Evolutionary conservation across 2,888 invertebrate genomes (phyloP).

Genomic region (Athalia cordata): DNA sequence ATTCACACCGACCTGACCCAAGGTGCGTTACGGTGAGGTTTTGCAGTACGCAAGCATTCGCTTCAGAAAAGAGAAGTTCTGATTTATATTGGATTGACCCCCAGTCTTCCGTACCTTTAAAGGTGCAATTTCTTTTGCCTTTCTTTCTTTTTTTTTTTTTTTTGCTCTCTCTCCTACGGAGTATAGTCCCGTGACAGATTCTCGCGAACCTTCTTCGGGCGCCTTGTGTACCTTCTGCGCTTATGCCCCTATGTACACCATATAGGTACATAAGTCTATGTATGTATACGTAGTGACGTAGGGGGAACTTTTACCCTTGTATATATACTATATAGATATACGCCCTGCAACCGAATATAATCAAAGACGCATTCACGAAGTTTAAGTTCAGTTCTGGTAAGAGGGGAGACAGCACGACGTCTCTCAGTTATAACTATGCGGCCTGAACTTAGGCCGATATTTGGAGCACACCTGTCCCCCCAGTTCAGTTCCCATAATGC

Average conservation of each 20-base stretch:
- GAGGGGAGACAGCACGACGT: constrained; percentile 49
- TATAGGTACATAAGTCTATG: not conserved
- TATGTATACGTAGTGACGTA: constrained; percentile 27
- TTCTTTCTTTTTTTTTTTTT: constrained; percentile 2
- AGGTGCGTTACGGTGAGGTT: not conserved
- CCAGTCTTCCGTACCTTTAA: constrained; percentile 63
- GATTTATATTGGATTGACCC: constrained; percentile 71
- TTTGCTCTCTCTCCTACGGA: constrained; percentile 19
- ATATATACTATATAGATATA: too few species aligned
- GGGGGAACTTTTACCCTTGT: constrained; percentile 10
- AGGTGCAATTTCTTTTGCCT: constrained; percentile 59
- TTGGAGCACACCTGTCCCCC: constrained; percentile 68
- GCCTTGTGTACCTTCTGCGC: constrained; percentile 12
- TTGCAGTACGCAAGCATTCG: constrained; percentile 35
- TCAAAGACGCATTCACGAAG: constrained; percentile 67
- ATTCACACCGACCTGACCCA: constrained; percentile 30
- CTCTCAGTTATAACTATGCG: not conserved
- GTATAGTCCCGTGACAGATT: constrained; percentile 58
- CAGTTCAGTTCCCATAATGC: constrained; percentile 45
- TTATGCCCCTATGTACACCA: not conserved
- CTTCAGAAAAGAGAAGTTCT: constrained; percentile 57
- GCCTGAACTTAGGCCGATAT: constrained; percentile 57
- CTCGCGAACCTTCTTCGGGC: constrained; percentile 43
- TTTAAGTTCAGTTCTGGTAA: constrained; percentile 56
- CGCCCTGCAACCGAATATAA: constrained; percentile 61